Percentiles rank a stretch among this genome's conserved stretches.
Evolutionary conservation across 2,888 invertebrate species (phyloP).

Genomic region (Theristus sp.): DNA sequence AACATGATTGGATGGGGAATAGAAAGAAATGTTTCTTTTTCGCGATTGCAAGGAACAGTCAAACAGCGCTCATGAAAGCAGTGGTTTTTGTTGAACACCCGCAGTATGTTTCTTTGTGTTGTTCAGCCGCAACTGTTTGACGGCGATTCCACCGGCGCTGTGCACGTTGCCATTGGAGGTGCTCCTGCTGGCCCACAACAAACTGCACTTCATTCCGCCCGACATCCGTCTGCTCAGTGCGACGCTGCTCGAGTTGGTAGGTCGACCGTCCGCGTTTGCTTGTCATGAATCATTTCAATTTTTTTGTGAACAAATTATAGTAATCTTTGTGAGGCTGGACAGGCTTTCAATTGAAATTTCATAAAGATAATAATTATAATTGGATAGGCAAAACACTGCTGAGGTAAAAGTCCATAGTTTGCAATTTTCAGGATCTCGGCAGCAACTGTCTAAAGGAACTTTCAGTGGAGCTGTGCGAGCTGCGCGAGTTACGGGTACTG

Average conservation of each 20-base stretch:
- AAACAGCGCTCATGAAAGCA: too few relatives aligned
- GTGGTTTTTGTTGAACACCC: too few relatives aligned
- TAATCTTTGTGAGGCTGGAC: neutral
- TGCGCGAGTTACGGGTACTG: slow-evolving; percentile 11
- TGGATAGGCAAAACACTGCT: neutral
- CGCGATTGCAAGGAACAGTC: too few relatives aligned
- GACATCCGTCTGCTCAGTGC: slow-evolving; percentile 7
- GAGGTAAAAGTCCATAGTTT: neutral
- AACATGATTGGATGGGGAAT: too few relatives aligned
- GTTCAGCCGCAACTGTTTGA: slow-evolving; percentile 69
- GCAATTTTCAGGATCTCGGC: slow-evolving; percentile 9
- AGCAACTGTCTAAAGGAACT: slow-evolving; percentile 9
- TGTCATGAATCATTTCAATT: neutral
- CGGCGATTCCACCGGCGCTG: slow-evolving; percentile 62
- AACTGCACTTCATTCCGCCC: slow-evolving; percentile 6
- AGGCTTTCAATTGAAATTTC: too few relatives aligned
- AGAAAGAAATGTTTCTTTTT: too few relatives aligned
- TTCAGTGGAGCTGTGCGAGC: slow-evolving; percentile 9
- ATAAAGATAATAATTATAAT: neutral
- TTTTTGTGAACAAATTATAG: neutral
- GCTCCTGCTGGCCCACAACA: slow-evolving; percentile 9
- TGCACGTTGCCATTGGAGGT: slow-evolving; percentile 55
- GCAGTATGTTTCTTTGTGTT: slow-evolving; percentile 9
- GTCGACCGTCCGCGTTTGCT: too few relatives aligned
- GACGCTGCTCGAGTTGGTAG: slow-evolving; percentile 10